Evolutionary conservation across 2,888 invertebrate species (phyloP).

Genomic region (Mechanitis messenoides): DNA sequence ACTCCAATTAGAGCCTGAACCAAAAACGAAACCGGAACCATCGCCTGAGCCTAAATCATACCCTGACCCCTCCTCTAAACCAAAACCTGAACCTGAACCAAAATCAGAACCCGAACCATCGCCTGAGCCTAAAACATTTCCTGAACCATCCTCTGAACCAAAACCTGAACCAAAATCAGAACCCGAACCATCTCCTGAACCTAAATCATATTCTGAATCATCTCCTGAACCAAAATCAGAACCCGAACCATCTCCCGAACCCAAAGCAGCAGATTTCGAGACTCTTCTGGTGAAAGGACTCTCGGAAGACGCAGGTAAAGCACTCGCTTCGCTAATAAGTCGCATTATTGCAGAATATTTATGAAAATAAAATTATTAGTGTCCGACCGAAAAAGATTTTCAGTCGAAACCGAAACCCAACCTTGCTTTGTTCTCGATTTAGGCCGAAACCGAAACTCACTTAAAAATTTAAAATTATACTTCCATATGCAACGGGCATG

Average conservation of each 20-base stretch:
- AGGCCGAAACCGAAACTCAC: no score
- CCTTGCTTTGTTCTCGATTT: no score
- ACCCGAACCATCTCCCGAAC: conserved; percentile 52
- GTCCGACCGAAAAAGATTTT: no score
- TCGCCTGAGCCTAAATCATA: conserved; percentile 57
- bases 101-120: conserved; percentile 53
- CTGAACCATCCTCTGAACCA: conserved; percentile 58
- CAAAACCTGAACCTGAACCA: conserved; percentile 56
- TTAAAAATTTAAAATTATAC: no score
- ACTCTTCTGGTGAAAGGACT: conserved; percentile 72
- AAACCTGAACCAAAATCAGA: conserved; percentile 50
- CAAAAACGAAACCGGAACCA: conserved; percentile 55
- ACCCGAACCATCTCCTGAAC: conserved; percentile 55
- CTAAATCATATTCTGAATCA: conserved; percentile 62
- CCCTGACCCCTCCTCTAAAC: conserved; percentile 48
- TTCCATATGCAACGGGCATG: no score
- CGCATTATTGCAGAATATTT: conserved; percentile 4
- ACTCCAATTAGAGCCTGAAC: conserved; percentile 41
- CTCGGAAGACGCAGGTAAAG: conserved; percentile 70
- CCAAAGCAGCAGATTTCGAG: conserved; percentile 65
- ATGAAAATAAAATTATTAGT: background rate
- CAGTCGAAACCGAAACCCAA: no score
- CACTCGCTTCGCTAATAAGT: conserved; percentile 52
- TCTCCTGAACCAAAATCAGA: conserved; percentile 62
- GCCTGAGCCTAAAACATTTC: conserved; percentile 55